Evolutionary conservation across 2,113 vertebrate genomes (phyloP).

Genomic region (Rousettus leschenaultii): DNA sequence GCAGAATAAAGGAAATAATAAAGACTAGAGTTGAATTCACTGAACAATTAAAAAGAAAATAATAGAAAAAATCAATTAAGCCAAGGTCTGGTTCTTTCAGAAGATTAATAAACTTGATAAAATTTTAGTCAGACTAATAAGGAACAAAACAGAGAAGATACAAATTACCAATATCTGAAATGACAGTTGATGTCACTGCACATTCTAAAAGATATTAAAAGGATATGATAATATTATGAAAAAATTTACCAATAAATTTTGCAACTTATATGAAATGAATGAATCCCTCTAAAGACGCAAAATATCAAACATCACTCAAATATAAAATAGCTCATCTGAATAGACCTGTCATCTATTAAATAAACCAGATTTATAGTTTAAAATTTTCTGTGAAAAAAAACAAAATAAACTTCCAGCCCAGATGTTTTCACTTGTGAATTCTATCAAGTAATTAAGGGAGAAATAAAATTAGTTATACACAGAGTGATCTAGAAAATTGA

Average conservation of each 20-base stretch:
- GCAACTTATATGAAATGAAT: background rate
- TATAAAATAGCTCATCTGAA: background rate
- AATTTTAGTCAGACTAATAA: background rate
- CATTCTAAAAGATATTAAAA: background rate
- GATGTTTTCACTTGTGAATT: background rate
- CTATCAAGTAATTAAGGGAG: background rate
- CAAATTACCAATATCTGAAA: background rate
- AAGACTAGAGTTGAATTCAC: background rate
- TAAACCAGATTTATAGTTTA: background rate
- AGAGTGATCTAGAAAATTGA: background rate
- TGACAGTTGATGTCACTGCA: background rate
- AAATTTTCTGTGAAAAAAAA: background rate
- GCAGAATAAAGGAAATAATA: background rate
- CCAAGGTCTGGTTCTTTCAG: background rate
- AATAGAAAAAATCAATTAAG: background rate
- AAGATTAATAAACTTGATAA: background rate
- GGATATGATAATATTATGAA: background rate
- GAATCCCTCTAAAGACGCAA: background rate
- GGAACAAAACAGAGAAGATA: background rate
- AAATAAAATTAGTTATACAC: conserved; percentile 33
- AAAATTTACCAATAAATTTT: background rate
- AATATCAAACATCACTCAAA: background rate
- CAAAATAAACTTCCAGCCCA: background rate
- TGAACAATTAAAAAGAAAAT: background rate
- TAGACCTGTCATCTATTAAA: background rate